Evolutionary conservation across 2,113 vertebrate species (phyloP).

Genomic region (Diadophis punctatus): DNA sequence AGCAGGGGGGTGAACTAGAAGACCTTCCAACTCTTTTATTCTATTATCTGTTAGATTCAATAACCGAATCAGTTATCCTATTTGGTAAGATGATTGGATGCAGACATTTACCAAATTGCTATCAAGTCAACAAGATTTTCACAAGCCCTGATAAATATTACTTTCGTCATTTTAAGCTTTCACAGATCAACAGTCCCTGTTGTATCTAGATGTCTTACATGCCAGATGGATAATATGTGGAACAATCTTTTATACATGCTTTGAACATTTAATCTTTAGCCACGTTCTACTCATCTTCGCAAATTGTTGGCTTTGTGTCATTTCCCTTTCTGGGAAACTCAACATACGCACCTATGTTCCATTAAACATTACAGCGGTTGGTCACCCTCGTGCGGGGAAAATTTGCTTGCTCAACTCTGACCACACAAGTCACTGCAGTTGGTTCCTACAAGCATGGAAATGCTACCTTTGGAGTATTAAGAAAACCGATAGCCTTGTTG

Average conservation of each 20-base stretch:
- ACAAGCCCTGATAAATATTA: not conserved
- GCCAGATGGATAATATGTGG: not conserved
- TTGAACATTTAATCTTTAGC: not conserved
- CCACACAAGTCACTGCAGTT: constrained; percentile 86
- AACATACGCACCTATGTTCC: not conserved
- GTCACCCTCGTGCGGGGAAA: constrained; percentile 72
- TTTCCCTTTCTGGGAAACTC: not conserved
- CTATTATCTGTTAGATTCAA: not conserved
- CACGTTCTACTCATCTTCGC: not conserved
- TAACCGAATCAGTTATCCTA: not conserved
- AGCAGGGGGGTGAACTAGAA: not conserved
- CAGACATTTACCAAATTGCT: not conserved
- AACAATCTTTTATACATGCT: not conserved
- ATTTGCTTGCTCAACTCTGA: constrained; percentile 89
- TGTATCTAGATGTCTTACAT: not conserved
- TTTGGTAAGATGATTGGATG: not conserved
- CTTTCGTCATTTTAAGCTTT: not conserved
- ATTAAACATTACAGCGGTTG: constrained; percentile 73
- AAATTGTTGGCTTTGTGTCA: not conserved
- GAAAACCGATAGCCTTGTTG: constrained; percentile 99
- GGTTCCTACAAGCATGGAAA: constrained; percentile 86
- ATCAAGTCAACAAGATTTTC: not conserved
- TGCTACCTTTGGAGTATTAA: constrained; percentile 97
- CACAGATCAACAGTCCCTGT: not conserved
- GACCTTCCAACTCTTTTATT: not conserved